phyloP scores from a whole-genome alignment of 2,797 vertebrate genomes.

The Neosilurus hyrtlii region DNA sequence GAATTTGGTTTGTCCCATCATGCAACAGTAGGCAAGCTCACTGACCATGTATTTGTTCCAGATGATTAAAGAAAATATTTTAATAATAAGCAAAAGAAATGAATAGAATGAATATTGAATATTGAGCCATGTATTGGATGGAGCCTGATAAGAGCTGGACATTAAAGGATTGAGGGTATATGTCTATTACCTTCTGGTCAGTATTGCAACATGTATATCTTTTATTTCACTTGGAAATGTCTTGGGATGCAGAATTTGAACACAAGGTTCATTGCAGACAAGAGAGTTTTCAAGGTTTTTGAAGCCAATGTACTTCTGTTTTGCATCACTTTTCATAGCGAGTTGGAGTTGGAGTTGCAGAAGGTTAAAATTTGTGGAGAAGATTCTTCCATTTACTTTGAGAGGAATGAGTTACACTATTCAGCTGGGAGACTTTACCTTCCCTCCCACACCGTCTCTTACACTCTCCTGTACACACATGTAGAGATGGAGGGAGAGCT shows the following conservation, averaged over 20 bases:
- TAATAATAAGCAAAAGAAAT: neutral
- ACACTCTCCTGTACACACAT: neutral
- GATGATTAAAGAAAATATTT: neutral
- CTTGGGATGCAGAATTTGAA: neutral
- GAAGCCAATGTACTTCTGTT: conserved; percentile 24
- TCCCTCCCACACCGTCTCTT: conserved; percentile 4
- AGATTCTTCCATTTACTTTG: conserved; percentile 14
- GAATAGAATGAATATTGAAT: neutral
- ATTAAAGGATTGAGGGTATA: neutral
- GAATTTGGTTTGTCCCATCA: neutral
- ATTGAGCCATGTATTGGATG: neutral
- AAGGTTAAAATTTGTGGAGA: conserved; percentile 38
- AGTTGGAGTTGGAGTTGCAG: conserved; percentile 12
- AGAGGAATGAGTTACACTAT: conserved; percentile 36
- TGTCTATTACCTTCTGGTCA: neutral
- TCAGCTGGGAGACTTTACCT: conserved; percentile 16
- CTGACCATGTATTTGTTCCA: neutral
- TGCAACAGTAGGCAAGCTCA: neutral
- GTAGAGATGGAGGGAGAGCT: no score
- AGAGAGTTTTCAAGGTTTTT: conserved; percentile 2
- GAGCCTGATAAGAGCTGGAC: neutral
- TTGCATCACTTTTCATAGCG: conserved; percentile 5
- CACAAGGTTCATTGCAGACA: neutral
- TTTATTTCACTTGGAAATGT: conserved; percentile 9
- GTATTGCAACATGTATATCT: neutral